Base-by-base conservation (phyloP, 2,113 vertebrate species). In the Telmatochromis bifrenatus region DNA sequence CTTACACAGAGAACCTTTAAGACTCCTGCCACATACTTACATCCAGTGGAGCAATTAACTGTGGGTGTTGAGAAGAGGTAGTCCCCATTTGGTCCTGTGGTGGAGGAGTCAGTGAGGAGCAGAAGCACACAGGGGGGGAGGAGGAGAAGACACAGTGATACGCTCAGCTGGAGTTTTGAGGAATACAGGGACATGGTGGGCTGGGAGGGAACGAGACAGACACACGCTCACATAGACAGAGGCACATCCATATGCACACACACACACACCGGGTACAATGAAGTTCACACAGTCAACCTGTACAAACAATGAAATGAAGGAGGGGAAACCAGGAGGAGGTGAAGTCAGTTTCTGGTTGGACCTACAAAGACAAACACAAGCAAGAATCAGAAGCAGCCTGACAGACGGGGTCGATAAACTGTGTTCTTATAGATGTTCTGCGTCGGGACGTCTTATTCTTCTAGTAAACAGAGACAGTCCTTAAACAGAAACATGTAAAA, bases 51-150 rank as follows among this genome's bases (percentile, higher is more conserved):
- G 70, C 81, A 80, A 68, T 85, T 82, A 21, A 1, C 15, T 5
- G 15, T 15, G 39, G 26, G 70, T 56, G 7, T 3, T 10, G 47
- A 19, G 39, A 14, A 21, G 13, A 6, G 5, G 17, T 7, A 33
- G 10, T 5, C 9, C 70, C 42, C 26, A 5, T 49, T 19, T 77
- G 42, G 42, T 19, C 23, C 4, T 3, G 39, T 19, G 21, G 49
- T 6, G 55, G 77, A 55, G 83, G 39, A 58, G 37, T 7, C 21
- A 4, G 54, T 23, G 81, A 89, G n/a, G 39, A 92, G 77, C 35
- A 91, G 80, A 83, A 93, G 91, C 75, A 92, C 54, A 70, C n/a
- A 82, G 77, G 91, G 68, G 53, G 93, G 79, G 23, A 93, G 68
- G 47, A 94, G 75, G 23, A 19, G 82, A 33, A 92, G 39, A 62